phyloP scores from a whole-genome alignment of 2,113 vertebrate species.

The Empidonax traillii region DNA sequence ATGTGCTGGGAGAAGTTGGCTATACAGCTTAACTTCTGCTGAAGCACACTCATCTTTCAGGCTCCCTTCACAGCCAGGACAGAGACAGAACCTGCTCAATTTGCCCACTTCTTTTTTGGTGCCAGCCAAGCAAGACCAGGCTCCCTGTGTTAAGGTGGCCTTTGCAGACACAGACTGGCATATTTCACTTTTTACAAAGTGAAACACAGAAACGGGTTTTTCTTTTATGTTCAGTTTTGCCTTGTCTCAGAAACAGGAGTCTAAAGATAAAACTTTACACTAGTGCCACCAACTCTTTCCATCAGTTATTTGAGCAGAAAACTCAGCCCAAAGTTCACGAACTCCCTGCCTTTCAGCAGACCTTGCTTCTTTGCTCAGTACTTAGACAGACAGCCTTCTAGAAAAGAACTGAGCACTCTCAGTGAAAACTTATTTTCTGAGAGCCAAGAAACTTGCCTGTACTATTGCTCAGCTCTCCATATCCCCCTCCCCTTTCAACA shows the following conservation, averaged over 20 bases:
- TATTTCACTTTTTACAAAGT: not conserved
- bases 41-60: not conserved
- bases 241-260: not conserved
- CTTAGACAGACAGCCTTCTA: not conserved
- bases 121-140: not conserved
- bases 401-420: not conserved
- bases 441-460: not conserved
- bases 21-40: not conserved
- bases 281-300: not conserved
- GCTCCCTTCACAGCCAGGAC: not conserved
- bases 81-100: not conserved
- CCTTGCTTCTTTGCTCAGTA: not conserved
- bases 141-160: not conserved
- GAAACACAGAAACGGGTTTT: not conserved
- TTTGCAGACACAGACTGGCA: not conserved
- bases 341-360: not conserved
- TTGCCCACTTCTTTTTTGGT: fast-evolving
- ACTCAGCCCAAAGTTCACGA: not conserved
- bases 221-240: not conserved
- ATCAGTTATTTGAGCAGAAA: not conserved
- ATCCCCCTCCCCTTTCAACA: not conserved
- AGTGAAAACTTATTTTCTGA: not conserved
- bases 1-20: not conserved
- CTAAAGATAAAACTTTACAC: not conserved
- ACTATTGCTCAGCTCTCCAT: not conserved